A percentile compares a stretch with the other conserved stretches of the same genome.
These are phyloP conservation scores for Poecile montanus DNA, from an alignment of 2,797 vertebrate species.

Conservation along the genomic window DNA sequence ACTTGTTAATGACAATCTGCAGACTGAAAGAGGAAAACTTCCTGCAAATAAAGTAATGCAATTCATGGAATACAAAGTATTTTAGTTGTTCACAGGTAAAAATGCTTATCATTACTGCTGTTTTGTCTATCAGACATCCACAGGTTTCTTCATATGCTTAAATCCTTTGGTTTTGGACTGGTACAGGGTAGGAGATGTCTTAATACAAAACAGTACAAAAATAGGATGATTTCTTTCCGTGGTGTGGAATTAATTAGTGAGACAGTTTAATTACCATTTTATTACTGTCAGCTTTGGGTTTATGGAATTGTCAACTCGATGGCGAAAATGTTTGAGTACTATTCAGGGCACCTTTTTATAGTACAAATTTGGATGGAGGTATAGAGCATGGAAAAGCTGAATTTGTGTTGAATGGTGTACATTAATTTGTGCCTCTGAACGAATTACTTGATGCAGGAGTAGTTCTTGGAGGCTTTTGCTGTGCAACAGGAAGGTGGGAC, in stretches of 20 bases:
- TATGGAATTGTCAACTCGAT: not conserved
- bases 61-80: not conserved
- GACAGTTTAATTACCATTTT: not conserved
- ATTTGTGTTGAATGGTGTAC: not conserved
- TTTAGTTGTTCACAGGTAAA: not conserved
- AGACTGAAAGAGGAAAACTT: not conserved
- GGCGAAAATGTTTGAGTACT: not conserved
- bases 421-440: not conserved
- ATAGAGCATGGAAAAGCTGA: not conserved
- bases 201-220: not conserved
- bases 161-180: not conserved
- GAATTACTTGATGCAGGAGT: not conserved
- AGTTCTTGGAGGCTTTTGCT: not conserved
- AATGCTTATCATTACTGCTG: not conserved
- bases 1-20: not conserved
- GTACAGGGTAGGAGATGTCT: not conserved
- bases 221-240: not conserved
- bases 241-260: not conserved
- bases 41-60: not conserved
- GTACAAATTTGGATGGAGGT: not conserved
- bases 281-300: not conserved
- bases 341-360: not conserved
- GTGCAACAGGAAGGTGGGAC: not conserved
- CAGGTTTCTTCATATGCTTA: not conserved
- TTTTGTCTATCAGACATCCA: not conserved